Evolutionary conservation across 2,113 vertebrate genomes (phyloP).

Genomic region (Vulpes ferrilata): DNA sequence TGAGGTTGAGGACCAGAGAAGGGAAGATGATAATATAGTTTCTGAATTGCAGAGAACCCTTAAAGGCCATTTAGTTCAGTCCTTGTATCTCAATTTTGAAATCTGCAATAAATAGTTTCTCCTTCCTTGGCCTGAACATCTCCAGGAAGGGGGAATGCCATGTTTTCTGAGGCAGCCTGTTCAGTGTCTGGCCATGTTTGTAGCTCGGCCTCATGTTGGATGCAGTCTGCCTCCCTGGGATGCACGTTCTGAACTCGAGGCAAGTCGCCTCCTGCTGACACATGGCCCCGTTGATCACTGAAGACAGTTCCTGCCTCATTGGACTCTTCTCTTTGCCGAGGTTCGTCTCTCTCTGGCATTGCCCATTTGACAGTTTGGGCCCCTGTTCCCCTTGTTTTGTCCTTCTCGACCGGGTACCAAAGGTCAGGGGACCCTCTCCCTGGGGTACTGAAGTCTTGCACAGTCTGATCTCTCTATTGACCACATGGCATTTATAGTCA

Average conservation of each 20-base stretch:
- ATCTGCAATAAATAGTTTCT: background rate
- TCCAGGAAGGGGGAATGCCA: background rate
- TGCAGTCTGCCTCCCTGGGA: background rate
- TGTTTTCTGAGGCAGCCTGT: background rate
- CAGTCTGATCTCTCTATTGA: background rate
- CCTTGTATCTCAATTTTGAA: background rate
- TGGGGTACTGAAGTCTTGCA: background rate
- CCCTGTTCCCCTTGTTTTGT: background rate
- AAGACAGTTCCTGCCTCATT: background rate
- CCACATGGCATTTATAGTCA: background rate
- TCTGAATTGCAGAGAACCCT: background rate
- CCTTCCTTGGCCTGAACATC: background rate
- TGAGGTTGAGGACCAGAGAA: constrained; percentile 6
- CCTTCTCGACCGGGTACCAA: background rate
- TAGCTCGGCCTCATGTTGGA: background rate
- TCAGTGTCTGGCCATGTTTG: background rate
- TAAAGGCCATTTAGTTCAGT: background rate
- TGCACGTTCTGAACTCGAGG: background rate
- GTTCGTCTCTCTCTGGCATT: background rate
- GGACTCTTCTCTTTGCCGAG: background rate
- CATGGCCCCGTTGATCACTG: background rate
- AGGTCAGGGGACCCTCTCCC: background rate
- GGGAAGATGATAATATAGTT: background rate
- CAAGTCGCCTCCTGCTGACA: background rate
- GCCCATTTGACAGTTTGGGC: background rate